phyloP scores from a whole-genome alignment of 2,797 vertebrate species.

The Momotus momota region DNA sequence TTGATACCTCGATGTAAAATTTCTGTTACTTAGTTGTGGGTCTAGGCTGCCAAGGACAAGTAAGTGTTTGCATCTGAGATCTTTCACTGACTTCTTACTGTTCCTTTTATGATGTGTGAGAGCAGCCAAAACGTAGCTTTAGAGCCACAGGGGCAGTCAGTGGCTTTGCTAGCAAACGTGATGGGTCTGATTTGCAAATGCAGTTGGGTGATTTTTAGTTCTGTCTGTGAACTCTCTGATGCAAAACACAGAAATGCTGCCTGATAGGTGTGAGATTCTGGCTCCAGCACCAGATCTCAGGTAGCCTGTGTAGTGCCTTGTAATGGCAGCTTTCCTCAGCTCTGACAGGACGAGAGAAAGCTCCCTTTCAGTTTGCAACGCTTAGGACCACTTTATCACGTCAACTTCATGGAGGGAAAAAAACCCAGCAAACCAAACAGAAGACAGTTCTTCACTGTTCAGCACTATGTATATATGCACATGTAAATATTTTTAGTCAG shows the following conservation, averaged over 20 bases:
- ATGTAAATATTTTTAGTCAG: slow-evolving; percentile 9
- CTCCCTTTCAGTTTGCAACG: not conserved
- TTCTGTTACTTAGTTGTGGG: not conserved
- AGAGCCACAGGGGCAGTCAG: not conserved
- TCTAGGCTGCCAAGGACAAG: not conserved
- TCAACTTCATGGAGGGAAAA: not conserved
- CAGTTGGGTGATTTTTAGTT: not conserved
- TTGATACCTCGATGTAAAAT: not conserved
- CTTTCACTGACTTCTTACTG: not conserved
- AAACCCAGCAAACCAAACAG: not conserved
- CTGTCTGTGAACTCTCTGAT: not conserved
- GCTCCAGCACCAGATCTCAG: not conserved
- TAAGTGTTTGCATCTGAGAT: not conserved
- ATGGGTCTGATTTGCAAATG: not conserved
- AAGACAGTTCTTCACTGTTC: not conserved
- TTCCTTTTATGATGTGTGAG: not conserved
- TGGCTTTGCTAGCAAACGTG: not conserved
- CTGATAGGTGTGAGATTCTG: not conserved
- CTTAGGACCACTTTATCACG: not conserved
- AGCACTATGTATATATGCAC: not conserved
- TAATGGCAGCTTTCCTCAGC: not conserved
- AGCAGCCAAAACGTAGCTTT: not conserved
- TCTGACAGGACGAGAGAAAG: not conserved
- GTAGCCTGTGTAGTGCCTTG: not conserved
- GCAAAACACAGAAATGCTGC: not conserved